A percentile compares a stretch with the other conserved stretches of the same genome.
phyloP scores from a whole-genome alignment of 2,888 invertebrate species.

The Siphonodentalium dalli region DNA sequence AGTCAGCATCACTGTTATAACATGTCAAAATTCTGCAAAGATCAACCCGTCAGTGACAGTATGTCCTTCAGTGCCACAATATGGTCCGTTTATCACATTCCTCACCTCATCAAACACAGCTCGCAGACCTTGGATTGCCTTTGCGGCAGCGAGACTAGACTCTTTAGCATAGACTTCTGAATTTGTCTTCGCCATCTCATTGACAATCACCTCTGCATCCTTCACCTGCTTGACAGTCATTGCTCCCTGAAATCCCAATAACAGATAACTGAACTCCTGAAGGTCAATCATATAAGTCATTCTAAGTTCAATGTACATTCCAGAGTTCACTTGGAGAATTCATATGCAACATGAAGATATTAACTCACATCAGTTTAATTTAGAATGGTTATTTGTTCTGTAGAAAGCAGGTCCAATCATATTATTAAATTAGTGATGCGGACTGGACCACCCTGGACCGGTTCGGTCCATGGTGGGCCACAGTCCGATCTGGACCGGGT shows the following conservation, averaged over 20 bases:
- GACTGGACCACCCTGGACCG: too few species aligned
- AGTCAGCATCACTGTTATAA: background rate
- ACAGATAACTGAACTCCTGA: too few species aligned
- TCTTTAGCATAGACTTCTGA: conserved; percentile 87
- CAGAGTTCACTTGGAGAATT: too few species aligned
- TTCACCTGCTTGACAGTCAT: conserved; percentile 88
- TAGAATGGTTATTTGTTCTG: too few species aligned
- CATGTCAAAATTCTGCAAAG: background rate
- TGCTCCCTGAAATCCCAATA: conserved; percentile 73
- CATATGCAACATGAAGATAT: too few species aligned
- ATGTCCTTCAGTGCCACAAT: background rate
- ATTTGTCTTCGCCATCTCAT: conserved; percentile 78
- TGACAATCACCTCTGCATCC: conserved; percentile 81
- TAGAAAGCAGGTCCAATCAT: too few species aligned
- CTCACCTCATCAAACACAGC: conserved; percentile 93
- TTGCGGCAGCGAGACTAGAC: conserved; percentile 82
- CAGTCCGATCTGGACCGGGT: too few species aligned
- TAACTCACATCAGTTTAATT: too few species aligned
- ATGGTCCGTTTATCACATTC: background rate
- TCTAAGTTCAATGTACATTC: too few species aligned
- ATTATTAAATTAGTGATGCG: too few species aligned
- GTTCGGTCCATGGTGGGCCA: too few species aligned
- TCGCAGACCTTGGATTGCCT: conserved; percentile 74
- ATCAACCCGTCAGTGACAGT: background rate
- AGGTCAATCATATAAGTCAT: too few species aligned